Evolutionary conservation across 2,113 vertebrate genomes (phyloP), one percentile per base, ranked within the genome.

Genomic region (Aix galericulata): DNA sequence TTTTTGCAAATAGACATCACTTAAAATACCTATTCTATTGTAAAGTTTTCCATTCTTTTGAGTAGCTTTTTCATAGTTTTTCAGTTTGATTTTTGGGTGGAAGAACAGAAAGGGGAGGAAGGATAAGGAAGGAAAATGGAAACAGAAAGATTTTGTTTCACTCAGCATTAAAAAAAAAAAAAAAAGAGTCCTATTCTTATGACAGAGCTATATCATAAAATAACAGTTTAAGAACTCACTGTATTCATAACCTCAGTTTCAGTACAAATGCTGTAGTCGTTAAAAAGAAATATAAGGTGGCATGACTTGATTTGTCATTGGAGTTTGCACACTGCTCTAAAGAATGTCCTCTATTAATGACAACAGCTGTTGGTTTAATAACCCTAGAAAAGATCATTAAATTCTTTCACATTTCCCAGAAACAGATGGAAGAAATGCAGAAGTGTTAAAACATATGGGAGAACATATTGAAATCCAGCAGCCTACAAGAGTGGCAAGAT

Each of bases 361-460:
- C 97, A 98, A 97, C 98, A 98, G 98, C 98, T 98, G 98, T 97
- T 93, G 82, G 97, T 97, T 98, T 98, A 98, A 98, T 98, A 98
- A 98, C 97, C 98, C 96, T 95, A 95, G 96, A 97, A 98, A 98
- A 98, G 95, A 98, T 97, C 97, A 96, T 98, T 98, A 98, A 96
- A 97, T 95, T 97, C 82, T 92, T 95, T 95, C 94, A 84, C 95
- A 91, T 97, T 98, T 97, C 95, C 96, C 93, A 95, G 95, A 97
- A 98, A 96, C 98, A 98, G 98, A 98, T 98, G 98, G 98, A 96
- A 97, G 97, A 96, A 97, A 92, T 69, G 82, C 84, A 80, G 72
- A 97, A 98, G 96, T 93, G 93, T 95, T 97, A 94, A 93, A 97
- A 92, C 98, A 98, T 98, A 98, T 97, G 98, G 97, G 92, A 88